Percentiles rank a stretch among this genome's conserved stretches.
Conservation (phyloP, 2,888 invertebrate genomes). For the Diarsia mendica region DNA sequence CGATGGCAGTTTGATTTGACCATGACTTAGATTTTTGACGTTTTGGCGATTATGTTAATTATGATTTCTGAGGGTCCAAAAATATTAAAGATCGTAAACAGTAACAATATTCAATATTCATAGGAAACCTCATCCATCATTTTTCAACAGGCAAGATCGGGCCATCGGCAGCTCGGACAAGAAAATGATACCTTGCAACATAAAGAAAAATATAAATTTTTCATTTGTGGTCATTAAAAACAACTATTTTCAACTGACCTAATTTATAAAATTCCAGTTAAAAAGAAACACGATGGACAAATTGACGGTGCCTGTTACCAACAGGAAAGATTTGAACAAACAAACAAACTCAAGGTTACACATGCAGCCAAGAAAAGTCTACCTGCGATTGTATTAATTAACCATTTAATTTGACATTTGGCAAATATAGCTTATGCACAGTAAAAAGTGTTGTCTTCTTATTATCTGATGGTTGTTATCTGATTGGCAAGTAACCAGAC, state of each 20-base stretch:
- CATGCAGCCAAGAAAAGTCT: neutral
- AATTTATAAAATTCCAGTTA: neutral
- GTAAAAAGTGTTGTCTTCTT: constrained; percentile 25
- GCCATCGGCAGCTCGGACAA: neutral
- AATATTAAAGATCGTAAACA: neutral
- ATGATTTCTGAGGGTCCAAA: neutral
- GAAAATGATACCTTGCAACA: neutral
- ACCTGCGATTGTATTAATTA: constrained; percentile 40
- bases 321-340: constrained; percentile 5
- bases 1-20: constrained; percentile 8
- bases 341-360: constrained; percentile 28
- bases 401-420: constrained; percentile 28
- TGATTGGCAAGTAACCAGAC: constrained; percentile 58
- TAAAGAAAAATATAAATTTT: too few relatives aligned
- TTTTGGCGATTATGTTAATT: neutral
- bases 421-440: constrained; percentile 36
- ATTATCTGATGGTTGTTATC: constrained; percentile 40
- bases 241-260: neutral
- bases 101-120: too few relatives aligned
- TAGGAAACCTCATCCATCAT: neutral
- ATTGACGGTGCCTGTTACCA: neutral
- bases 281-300: neutral
- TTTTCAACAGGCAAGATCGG: neutral
- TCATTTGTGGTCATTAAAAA: neutral
- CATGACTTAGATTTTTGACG: constrained; percentile 27